phyloP scores from a whole-genome alignment of 2,888 invertebrate species.

The Syrista parreyssii region DNA sequence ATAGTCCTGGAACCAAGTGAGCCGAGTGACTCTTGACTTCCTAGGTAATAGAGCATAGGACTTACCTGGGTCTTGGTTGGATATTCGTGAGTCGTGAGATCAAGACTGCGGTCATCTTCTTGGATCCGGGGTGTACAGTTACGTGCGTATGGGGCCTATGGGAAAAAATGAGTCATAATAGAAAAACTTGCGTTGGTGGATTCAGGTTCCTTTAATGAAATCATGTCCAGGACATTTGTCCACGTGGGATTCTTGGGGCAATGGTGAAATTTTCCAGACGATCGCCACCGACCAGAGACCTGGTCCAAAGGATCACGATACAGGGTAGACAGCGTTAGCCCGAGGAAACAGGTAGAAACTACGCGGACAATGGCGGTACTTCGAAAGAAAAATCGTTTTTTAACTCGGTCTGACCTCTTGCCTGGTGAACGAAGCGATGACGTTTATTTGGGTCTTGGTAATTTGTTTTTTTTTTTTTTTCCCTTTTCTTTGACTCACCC shows the following conservation, averaged over 20 bases:
- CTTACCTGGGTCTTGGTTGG: not conserved
- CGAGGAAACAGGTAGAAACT: slow-evolving; percentile 37
- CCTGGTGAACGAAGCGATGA: slow-evolving; percentile 33
- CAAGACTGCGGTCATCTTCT: not conserved
- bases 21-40: not conserved
- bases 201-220: slow-evolving; percentile 47
- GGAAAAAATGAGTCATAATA: not conserved
- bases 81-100: not conserved
- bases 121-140: not conserved
- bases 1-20: not conserved
- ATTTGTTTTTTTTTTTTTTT: slow-evolving; percentile 48
- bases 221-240: slow-evolving; percentile 56
- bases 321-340: not conserved
- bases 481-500: slow-evolving; percentile 26
- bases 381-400: slow-evolving; percentile 55
- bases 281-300: slow-evolving; percentile 26
- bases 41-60: not conserved
- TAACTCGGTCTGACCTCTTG: slow-evolving; percentile 42
- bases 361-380: slow-evolving; percentile 24
- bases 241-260: slow-evolving; percentile 53
- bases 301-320: not conserved
- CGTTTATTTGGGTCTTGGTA: slow-evolving; percentile 44
- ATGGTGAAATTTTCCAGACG: slow-evolving; percentile 53
- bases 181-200: not conserved
- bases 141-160: not conserved